phyloP scores from a whole-genome alignment of 2,888 invertebrate genomes.

The Fissipunctia ypsillon region DNA sequence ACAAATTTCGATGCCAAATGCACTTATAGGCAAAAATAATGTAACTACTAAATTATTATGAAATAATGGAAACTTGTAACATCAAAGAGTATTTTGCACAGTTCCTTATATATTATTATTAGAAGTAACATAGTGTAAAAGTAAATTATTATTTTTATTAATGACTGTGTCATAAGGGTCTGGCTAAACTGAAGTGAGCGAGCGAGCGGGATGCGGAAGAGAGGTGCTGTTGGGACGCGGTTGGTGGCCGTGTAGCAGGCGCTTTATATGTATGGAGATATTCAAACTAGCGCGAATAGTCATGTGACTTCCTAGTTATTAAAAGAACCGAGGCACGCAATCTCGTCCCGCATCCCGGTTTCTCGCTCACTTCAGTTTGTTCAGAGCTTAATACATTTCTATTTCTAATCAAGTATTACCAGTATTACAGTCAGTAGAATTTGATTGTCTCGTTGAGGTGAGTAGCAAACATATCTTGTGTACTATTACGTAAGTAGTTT shows the following conservation, averaged over 20 bases:
- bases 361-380: background rate
- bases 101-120: constrained; percentile 16
- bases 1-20: background rate
- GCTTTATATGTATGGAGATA: background rate
- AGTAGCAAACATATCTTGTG: constrained; percentile 58
- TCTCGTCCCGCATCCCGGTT: background rate
- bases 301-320: background rate
- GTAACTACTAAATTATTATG: constrained; percentile 9
- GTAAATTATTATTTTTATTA: background rate
- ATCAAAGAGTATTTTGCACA: constrained; percentile 30
- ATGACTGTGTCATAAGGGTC: background rate
- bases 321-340: background rate
- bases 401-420: constrained; percentile 18
- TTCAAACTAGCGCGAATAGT: background rate
- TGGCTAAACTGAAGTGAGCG: background rate
- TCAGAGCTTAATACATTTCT: constrained; percentile 7
- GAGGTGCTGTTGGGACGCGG: too few species aligned
- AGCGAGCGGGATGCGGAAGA: background rate
- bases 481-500: constrained; percentile 35
- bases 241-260: too few species aligned
- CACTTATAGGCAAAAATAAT: constrained; percentile 12
- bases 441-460: constrained; percentile 33
- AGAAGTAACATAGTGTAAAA: background rate
- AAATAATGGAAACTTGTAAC: constrained; percentile 11
- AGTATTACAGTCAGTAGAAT: constrained; percentile 30